These are phyloP conservation scores for human DNA, from an alignment of 2,113 vertebrate species.

Conservation along the genomic window GRCh38 chr4:180381501-180382000, in stretches of 20 bases:
- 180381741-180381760: not conserved
- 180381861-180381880: not conserved
- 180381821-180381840: not conserved
- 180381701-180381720: not conserved
- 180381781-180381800: not conserved
- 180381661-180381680: not conserved
- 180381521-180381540: not conserved
- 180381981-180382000: not conserved
- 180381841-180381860: not conserved
- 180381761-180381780: not conserved
- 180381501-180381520: not conserved
- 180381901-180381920: not conserved
- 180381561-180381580: not conserved
- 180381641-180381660: not conserved
- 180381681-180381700: not conserved
- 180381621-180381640: too few relatives aligned
- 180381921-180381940: not conserved
- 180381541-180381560: not conserved
- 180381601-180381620: not conserved
- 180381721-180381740: not conserved
- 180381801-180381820: conserved; percentile 32
- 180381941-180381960: not conserved
- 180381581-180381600: too few relatives aligned
- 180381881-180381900: not conserved
- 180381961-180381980: not conserved